Evolutionary conservation across 2,113 vertebrate species (phyloP).

Genomic region (Centropus unirufus): DNA sequence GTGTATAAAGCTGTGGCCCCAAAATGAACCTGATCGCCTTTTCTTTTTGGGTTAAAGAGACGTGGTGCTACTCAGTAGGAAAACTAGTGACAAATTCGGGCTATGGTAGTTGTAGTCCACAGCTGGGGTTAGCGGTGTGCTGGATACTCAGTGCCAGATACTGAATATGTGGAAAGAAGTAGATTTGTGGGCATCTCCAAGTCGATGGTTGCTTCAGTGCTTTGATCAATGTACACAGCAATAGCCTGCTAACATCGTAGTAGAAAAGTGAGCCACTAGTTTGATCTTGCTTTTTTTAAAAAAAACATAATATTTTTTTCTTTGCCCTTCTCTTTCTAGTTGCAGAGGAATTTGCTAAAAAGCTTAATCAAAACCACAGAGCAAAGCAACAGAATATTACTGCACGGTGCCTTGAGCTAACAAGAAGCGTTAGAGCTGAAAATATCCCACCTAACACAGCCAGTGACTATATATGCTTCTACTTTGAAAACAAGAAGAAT

Average conservation of each 20-base stretch:
- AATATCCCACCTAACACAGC: conserved; percentile 66
- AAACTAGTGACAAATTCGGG: neutral
- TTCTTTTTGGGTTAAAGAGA: neutral
- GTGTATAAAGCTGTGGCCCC: neutral
- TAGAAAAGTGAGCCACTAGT: neutral
- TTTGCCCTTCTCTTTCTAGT: conserved; percentile 67
- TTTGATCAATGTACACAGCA: neutral
- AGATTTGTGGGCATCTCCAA: neutral
- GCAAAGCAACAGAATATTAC: conserved; percentile 72
- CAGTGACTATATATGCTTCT: conserved; percentile 70
- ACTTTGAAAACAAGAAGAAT: conserved; percentile 82
- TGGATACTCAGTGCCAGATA: neutral
- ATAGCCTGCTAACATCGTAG: neutral
- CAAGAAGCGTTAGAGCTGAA: conserved; percentile 79
- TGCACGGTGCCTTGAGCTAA: conserved; percentile 77
- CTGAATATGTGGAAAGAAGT: neutral
- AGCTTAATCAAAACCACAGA: conserved; percentile 56
- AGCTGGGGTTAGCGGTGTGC: neutral
- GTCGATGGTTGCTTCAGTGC: neutral
- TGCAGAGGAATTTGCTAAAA: conserved; percentile 67
- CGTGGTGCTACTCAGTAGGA: neutral
- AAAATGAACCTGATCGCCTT: neutral
- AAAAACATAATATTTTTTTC: neutral
- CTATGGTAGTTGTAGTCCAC: neutral
- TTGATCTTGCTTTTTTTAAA: neutral